These are phyloP conservation scores for Prosapia bicincta DNA, from an alignment of 2,888 invertebrate genomes.

Conservation along the genomic window DNA sequence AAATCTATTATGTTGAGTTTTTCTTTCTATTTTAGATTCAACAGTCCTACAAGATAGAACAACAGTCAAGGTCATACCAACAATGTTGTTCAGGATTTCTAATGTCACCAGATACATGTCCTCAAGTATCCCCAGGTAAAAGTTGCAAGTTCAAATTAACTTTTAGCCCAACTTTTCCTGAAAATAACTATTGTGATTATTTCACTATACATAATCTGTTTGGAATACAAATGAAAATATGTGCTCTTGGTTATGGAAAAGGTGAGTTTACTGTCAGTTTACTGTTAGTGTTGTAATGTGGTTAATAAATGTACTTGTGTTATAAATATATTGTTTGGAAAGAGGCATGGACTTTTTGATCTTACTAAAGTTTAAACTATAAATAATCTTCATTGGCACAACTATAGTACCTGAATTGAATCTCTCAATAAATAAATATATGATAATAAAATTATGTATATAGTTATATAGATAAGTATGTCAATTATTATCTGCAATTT, in stretches of 20 bases:
- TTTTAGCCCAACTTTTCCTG: not conserved
- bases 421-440: too few species aligned
- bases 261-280: too few species aligned
- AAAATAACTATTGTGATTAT: not conserved
- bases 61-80: not conserved
- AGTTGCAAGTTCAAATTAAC: not conserved
- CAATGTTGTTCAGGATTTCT: not conserved
- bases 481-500: too few species aligned
- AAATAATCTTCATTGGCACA: too few species aligned
- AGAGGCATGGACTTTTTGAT: too few species aligned
- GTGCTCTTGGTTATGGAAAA: not conserved
- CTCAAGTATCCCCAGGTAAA: not conserved
- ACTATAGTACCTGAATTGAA: too few species aligned
- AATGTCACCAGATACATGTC: not conserved
- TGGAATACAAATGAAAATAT: not conserved
- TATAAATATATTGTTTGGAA: too few species aligned
- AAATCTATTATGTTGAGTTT: too few species aligned
- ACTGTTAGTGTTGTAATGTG: too few species aligned
- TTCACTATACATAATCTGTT: not conserved
- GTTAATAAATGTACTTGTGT: not conserved
- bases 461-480: too few species aligned
- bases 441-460: too few species aligned
- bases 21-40: not conserved
- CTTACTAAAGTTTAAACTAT: too few species aligned
- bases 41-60: not conserved